Percentiles rank a stretch among this genome's conserved stretches.
These are phyloP conservation scores for Trinorchestia longiramus DNA, from an alignment of 1,140 invertebrate genomes.

Conservation along the genomic window DNA sequence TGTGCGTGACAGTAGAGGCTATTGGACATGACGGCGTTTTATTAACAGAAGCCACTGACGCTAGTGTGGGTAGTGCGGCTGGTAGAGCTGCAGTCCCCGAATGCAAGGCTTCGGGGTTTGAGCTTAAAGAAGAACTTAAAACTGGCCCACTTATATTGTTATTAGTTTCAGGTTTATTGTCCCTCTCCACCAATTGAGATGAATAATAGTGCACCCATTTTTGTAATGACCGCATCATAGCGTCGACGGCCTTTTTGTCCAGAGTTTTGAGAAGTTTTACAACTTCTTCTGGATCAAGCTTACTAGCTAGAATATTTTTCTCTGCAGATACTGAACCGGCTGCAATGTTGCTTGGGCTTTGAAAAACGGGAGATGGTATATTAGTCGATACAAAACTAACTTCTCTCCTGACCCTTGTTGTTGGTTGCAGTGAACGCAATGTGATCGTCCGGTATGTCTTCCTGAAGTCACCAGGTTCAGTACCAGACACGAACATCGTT, in stretches of 20 bases:
- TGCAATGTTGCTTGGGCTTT: not conserved
- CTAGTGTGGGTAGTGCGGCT: conserved; percentile 19
- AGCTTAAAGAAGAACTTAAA: conserved; percentile 61
- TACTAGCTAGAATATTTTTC: not conserved
- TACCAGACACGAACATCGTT: conserved; percentile 65
- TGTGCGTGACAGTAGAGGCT: conserved; percentile 60
- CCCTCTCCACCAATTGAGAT: conserved; percentile 62
- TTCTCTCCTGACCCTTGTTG: conserved; percentile 57
- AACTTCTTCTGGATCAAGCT: conserved; percentile 58
- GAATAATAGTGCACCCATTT: conserved; percentile 65
- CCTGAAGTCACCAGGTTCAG: conserved; percentile 60
- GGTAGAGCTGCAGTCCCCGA: conserved; percentile 56
- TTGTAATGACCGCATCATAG: conserved; percentile 64
- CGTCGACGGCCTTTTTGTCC: conserved; percentile 58
- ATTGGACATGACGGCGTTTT: conserved; percentile 48
- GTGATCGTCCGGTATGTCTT: conserved; percentile 62
- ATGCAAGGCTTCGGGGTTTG: conserved; percentile 56
- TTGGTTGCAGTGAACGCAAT: conserved; percentile 57
- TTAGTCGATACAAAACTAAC: conserved; percentile 25
- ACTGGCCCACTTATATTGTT: conserved; percentile 10
- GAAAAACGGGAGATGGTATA: not conserved
- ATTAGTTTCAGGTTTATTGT: not conserved
- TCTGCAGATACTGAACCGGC: conserved; percentile 4
- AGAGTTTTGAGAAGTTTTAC: conserved; percentile 62
- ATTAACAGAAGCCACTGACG: not conserved